Evolutionary conservation across 2,888 invertebrate genomes (phyloP), one percentile per base, ranked within the genome.

Genomic region (Disparrhopalites patrizii): DNA sequence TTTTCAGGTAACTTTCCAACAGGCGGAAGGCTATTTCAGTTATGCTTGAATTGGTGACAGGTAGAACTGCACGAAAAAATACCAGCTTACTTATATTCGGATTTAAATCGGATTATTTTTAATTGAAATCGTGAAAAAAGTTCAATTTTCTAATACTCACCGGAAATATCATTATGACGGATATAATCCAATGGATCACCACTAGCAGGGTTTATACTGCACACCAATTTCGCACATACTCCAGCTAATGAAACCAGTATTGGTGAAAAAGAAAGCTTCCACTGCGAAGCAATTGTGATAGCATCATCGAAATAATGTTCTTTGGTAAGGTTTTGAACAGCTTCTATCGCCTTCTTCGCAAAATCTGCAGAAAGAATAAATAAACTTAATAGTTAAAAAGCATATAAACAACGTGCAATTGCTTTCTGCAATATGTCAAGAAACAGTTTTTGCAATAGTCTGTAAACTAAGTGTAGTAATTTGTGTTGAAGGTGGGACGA

Each of bases 101-200:
- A 25, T 57, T 25, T 54, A 66, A 50, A 5, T 30, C 38, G 30
- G 47, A n/a, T 30, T 15, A n/a, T 40, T 31, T 28, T 47, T 43
- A 54, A 15, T n/a, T 8, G 18, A 23, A 47, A 23, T 56, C 27
- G 20, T 10, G 7, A 36, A 50, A 50, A 20, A 54, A 54, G 30
- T 54, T 27, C 23, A 33, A 56, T 18, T 25, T 27, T 28, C 25
- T 52, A 43, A 28, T 15, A 20, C 50, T 67, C 47, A 73, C 72
- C 70, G 31, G 71, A 71, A 15, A 62, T 65, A 31, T 75, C 71
- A 43, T 72, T 70, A 51, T 73, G 43, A n/a, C 69, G 38, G 36
- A 73, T 70, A 56, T 75, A 75, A 47, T 72, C 73, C 33, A 54
- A 62, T 18, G 70, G 69, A 66, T 75, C 73, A 8, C 68, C 70